Evolutionary conservation across 2,113 vertebrate species (phyloP), one percentile per base, ranked within the genome.

Genomic region (Erinaceus europaeus): DNA sequence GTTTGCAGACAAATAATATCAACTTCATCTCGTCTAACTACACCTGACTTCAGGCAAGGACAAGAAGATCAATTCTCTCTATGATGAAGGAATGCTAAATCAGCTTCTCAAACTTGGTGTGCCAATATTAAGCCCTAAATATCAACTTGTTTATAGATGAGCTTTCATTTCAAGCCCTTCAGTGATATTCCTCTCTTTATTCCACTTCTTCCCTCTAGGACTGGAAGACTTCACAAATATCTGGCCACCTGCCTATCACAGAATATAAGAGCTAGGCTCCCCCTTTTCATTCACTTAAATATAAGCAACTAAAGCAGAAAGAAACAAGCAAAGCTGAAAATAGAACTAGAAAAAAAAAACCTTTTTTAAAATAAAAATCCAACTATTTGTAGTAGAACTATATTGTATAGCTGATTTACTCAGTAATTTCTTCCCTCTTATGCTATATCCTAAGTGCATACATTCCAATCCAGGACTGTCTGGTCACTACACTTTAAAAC

Each of bases 31-130:
- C 85, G 78, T 92, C 90, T 92, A 86, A 93, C 74, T 67, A 62
- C 85, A 84, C 92, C 84, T 92, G 92, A 94, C 94, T 94, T 69
- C 62, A 59, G 92, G 91, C 95, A 90, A 94, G 89, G 89, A 77
- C 76, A 65, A 50, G 87, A 44, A 68, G 90, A 95, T 89, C 89
- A 62, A 92, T 94, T 65, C 42, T 81, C 50, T 48, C 42, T 52
- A 7, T 71, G 81, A 62, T 14, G 68, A 62, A 44, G 13, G 87
- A 92, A 94, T 85, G 81, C 74, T 62, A 71, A 89, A 38, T 75
- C 50, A 77, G 88, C 52, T 65, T 32, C 84, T 93, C 65, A 9
- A 27, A 77, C 23, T 40, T 5, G 40, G 36, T 62, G 55, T 36
- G 65, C 77, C 4, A 36, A 72, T 62, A 50, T 69, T 59, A 77